These are phyloP conservation scores for Eptatretus burgeri DNA, from an alignment of 2,113 vertebrate species.

Conservation along the genomic window DNA sequence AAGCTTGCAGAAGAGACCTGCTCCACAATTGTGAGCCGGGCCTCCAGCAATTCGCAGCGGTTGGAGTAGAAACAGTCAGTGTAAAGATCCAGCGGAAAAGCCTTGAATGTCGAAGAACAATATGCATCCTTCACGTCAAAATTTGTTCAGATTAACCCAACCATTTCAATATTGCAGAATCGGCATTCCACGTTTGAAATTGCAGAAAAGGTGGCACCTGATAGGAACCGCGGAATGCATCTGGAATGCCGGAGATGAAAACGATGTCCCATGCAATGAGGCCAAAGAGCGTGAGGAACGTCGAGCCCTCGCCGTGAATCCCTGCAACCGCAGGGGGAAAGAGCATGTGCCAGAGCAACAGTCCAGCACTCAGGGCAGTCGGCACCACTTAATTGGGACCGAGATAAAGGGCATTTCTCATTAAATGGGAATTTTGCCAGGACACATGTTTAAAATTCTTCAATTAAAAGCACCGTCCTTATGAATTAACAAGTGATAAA, in stretches of 20 bases:
- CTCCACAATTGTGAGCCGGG: constrained; percentile 24
- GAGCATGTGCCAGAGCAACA: no score
- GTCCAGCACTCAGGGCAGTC: no score
- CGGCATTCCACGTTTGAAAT: no score
- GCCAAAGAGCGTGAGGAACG: constrained; percentile 44
- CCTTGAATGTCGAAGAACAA: constrained; percentile 16
- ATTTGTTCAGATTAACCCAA: no score
- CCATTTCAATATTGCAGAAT: no score
- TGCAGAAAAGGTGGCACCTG: constrained; percentile 25
- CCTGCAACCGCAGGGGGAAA: constrained; percentile 18
- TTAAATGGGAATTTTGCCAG: no score
- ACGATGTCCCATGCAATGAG: constrained; percentile 67
- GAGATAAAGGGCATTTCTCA: no score
- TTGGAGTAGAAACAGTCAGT: constrained; percentile 61
- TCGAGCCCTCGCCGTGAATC: constrained; percentile 78
- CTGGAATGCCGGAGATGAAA: constrained; percentile 47
- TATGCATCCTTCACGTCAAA: no score
- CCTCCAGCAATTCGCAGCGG: constrained; percentile 27
- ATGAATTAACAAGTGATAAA: no score
- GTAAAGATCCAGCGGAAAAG: constrained; percentile 43
- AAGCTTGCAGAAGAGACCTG: constrained; percentile 24
- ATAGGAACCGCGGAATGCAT: constrained; percentile 53
- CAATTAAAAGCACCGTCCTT: no score
- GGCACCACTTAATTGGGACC: no score
- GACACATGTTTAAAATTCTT: no score